phyloP scores from a whole-genome alignment of 2,888 invertebrate species.

The Lasioglossum calceatum region DNA sequence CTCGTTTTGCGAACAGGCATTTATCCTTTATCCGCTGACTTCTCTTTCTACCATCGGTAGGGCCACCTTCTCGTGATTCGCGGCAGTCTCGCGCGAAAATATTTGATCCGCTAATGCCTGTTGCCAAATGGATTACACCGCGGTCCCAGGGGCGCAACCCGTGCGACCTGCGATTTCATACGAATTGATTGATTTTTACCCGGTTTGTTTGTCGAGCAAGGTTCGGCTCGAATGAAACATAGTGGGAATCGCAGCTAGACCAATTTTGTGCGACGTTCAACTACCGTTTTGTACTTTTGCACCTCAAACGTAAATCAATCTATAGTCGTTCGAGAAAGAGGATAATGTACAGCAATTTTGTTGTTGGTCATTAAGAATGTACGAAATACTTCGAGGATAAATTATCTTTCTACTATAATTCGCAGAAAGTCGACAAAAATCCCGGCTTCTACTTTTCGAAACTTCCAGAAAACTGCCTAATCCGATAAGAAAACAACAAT shows the following conservation, averaged over 20 bases:
- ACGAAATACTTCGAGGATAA: too few species aligned
- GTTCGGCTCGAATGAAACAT: too few species aligned
- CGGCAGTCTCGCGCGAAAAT: not conserved
- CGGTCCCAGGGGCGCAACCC: not conserved
- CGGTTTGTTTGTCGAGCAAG: too few species aligned
- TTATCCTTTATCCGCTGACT: not conserved
- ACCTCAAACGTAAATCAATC: not conserved
- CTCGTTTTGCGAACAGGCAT: slow-evolving; percentile 9
- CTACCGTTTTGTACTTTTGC: not conserved
- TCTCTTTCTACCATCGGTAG: not conserved
- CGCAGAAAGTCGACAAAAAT: not conserved
- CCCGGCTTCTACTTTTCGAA: not conserved
- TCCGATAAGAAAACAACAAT: not conserved
- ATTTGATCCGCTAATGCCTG: not conserved
- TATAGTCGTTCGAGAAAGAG: not conserved
- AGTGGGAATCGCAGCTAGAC: too few species aligned
- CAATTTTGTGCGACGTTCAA: too few species aligned
- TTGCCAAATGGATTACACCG: not conserved
- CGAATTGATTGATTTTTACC: too few species aligned
- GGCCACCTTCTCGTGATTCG: not conserved
- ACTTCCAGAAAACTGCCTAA: not conserved
- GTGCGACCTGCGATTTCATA: too few species aligned
- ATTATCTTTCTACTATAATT: not conserved
- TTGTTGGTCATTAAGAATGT: too few species aligned
- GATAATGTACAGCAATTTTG: too few species aligned